Evolutionary conservation across 2,113 vertebrate genomes (phyloP), one percentile per base, ranked within the genome.

Genomic region (Tachysurus vachellii): DNA sequence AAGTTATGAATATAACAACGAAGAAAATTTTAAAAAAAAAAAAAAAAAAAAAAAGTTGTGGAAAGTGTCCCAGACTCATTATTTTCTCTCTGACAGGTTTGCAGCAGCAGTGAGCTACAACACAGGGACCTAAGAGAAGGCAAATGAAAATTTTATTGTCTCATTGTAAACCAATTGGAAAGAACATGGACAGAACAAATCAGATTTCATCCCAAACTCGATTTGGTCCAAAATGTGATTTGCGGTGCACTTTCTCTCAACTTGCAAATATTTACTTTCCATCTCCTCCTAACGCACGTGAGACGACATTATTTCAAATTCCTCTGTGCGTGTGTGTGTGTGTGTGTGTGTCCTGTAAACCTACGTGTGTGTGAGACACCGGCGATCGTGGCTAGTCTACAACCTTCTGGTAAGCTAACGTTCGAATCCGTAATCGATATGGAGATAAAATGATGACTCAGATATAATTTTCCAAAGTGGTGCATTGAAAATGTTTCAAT

Each of bases 221-320:
- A 91, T 91, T 91, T 87, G 77, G 85, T 53, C 76, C 83, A 88
- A 91, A 91, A 92, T 90, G 90, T 84, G 88, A 91, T 92, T 91
- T 91, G 90, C 85, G 11, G 4, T 90, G 89, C 86, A 90, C 88
- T 88, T 73, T 44, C n/a, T 23, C 82, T 91, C 88, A 91, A 89
- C 89, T 88, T 84, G 88, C 83, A 90, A 88, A 89, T 88, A 87
- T 85, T 88, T 86, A 66, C 85, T 89, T 89, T 88, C 84, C 70
- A 88, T 85, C 88, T 86, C 76, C 66, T 68, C 26, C 68, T 79
- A 80, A 50, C 81, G 86, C 86, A 80, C 57, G 47, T 75, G 85
- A 73, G 62, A 56, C 80, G 26, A 36, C 44, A 86, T 86, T 85
- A 89, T 83, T 66, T 88, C 26, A 36, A 70, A 89, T 87, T 76